Evolutionary conservation across 1,140 invertebrate species (phyloP).

Genomic region (Drosophila pallidifrons): DNA sequence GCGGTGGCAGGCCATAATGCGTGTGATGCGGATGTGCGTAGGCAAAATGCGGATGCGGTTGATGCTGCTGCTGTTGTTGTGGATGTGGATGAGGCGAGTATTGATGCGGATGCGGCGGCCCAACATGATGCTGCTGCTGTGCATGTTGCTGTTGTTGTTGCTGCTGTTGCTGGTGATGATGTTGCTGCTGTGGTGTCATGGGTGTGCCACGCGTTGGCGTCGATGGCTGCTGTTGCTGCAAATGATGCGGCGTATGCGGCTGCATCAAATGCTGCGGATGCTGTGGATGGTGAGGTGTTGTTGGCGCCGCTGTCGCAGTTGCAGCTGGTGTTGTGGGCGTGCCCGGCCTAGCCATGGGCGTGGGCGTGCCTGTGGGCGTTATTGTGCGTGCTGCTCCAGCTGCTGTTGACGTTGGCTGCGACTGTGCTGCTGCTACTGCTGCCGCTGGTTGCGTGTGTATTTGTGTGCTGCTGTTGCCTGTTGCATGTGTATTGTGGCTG

Average conservation of each 20-base stretch:
- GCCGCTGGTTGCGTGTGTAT: slow-evolving; percentile 44
- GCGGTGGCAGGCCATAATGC: slow-evolving; percentile 55
- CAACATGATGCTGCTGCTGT: slow-evolving; percentile 29
- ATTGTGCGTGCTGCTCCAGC: slow-evolving; percentile 55
- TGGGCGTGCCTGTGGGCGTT: slow-evolving; percentile 35
- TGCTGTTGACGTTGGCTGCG: slow-evolving; percentile 18
- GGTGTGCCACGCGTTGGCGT: slow-evolving; percentile 42
- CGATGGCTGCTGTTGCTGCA: slow-evolving; percentile 42
- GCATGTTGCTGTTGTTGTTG: slow-evolving; percentile 29
- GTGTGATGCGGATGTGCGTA: slow-evolving; percentile 63
- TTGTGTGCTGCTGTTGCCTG: slow-evolving; percentile 43
- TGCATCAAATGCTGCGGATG: slow-evolving; percentile 40
- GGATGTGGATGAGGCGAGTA: slow-evolving; percentile 59
- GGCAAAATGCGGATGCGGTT: slow-evolving; percentile 43
- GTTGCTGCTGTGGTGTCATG: slow-evolving; percentile 34
- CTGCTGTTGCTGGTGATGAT: slow-evolving; percentile 52
- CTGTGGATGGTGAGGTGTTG: slow-evolving; percentile 51
- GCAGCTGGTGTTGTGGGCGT: slow-evolving; percentile 61
- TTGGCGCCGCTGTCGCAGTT: slow-evolving; percentile 33
- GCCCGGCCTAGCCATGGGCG: slow-evolving; percentile 46
- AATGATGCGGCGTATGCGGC: slow-evolving; percentile 33
- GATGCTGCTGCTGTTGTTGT: slow-evolving; percentile 31
- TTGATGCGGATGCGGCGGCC: slow-evolving; percentile 49
- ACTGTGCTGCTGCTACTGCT: slow-evolving; percentile 44
- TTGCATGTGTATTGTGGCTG: slow-evolving; percentile 44